A percentile compares a stretch with the other conserved stretches of the same genome.
These are phyloP conservation scores for Monodelphis domestica DNA, from an alignment of 2,797 vertebrate species.

Conservation along the genomic window DNA sequence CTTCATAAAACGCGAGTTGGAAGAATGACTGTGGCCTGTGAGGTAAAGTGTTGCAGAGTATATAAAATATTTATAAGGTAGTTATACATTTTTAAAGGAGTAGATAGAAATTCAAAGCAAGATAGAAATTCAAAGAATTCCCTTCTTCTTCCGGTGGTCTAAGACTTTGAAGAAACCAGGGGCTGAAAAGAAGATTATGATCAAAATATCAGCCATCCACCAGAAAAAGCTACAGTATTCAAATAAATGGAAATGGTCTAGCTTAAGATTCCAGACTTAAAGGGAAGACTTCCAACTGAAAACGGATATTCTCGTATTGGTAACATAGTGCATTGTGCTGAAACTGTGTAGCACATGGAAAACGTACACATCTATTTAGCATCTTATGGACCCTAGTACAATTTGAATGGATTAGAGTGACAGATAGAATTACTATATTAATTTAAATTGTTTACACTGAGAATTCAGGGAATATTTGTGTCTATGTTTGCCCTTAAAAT, in stretches of 20 bases:
- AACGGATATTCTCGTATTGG: background rate
- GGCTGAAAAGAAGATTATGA: slow-evolving; percentile 83
- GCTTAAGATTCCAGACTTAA: slow-evolving; percentile 60
- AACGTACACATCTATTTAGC: background rate
- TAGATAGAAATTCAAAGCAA: slow-evolving; percentile 83
- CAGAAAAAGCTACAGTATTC: slow-evolving; percentile 71
- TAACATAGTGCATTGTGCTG: background rate
- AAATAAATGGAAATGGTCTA: slow-evolving; percentile 72
- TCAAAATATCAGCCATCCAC: slow-evolving; percentile 82
- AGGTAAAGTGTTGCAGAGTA: slow-evolving; percentile 84
- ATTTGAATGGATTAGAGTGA: background rate
- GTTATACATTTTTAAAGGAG: slow-evolving; percentile 89
- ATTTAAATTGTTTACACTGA: slow-evolving; percentile 33
- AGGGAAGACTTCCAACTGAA: slow-evolving; percentile 64
- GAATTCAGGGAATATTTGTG: background rate
- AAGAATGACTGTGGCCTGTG: slow-evolving; percentile 77
- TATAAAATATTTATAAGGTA: slow-evolving; percentile 87
- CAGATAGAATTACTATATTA: background rate
- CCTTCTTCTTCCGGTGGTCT: slow-evolving; percentile 81
- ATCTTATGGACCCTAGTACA: background rate
- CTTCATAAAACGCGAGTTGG: slow-evolving; percentile 80
- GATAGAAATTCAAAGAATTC: slow-evolving; percentile 85
- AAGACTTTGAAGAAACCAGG: slow-evolving; percentile 83
- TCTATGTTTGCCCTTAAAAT: slow-evolving; percentile 18
- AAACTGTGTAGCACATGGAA: slow-evolving; percentile 9